Conservation (phyloP, 1,140 invertebrate species). For the Ceratina calcarata region DNA sequence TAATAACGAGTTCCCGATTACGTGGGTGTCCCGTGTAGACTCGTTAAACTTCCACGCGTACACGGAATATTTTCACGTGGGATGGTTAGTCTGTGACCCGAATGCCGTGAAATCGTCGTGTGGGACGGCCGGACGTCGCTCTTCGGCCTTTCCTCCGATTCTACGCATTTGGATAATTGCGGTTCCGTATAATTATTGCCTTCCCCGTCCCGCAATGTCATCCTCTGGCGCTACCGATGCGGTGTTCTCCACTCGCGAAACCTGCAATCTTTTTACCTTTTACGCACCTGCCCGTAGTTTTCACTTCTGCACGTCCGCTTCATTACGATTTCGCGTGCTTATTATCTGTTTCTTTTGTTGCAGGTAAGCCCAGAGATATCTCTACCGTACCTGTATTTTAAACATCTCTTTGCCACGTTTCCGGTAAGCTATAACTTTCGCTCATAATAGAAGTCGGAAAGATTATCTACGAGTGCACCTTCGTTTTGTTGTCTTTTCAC, state of each 20-base stretch:
- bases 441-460: not conserved
- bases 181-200: conserved; percentile 48
- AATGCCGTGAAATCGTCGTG: conserved; percentile 63
- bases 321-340: not conserved
- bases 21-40: conserved; percentile 26
- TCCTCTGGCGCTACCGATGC: conserved; percentile 1
- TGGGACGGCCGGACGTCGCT: conserved; percentile 39
- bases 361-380: not conserved
- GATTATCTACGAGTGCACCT: no score
- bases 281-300: conserved; percentile 17
- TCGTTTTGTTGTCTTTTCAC: not conserved
- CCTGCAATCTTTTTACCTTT: conserved; percentile 22
- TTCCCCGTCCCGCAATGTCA: not conserved
- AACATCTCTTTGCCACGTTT: no score
- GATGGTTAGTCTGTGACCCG: conserved; percentile 60
- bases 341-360: not conserved
- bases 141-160: conserved; percentile 35
- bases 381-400: no score
- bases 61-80: conserved; percentile 59
- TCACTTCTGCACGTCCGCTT: not conserved
- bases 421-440: not conserved
- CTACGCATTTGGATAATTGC: conserved; percentile 53
- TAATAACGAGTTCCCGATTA: not conserved
- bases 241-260: conserved; percentile 19
- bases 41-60: conserved; percentile 20